Base-by-base conservation (phyloP, 1,140 invertebrate species). In the Grapholita molesta region DNA sequence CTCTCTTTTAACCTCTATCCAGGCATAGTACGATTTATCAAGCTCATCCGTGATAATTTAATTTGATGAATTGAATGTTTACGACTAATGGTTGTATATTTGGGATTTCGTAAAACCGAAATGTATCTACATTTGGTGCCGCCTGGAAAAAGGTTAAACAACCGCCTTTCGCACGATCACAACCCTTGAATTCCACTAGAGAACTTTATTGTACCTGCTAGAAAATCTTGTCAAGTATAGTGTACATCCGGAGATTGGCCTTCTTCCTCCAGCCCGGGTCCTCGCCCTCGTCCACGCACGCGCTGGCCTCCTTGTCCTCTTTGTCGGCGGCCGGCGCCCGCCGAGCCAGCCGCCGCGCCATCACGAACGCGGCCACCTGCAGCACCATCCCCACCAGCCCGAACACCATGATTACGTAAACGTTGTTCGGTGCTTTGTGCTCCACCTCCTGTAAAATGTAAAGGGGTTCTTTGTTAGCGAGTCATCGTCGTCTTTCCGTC, bases 221-320 rank as follows among this genome's bases (percentile, higher is more conserved):
- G 88, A 90, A 90, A 88, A 90, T 90, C 72, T 88, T 90, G 78
- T 90, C 88, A 66, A 90, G 80, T 70, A 90, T 88, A 32, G 88
- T 88, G 80, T 90, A 88, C 88, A 90, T 90, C 72, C 86, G 79
- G 30, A 88, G 79, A 71, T 88, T 90, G 72, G 86, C 85, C 66
- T 82, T 84, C 79, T 84, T 88, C 71, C 84, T 78, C 82, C 85
- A 85, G 70, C 82, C 84, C 68, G 84, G 79, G 66, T 30, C 64
- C 53, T 77, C 75, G 72, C 74, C 73, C 66, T 66, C 74, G 71
- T 87, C 87, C 52, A 48, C 55, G 55, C 53, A 66, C 55, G 64
- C 67, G 57, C 65, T 15, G 32, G 21, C 25, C 25, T 24, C 48
- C n/a, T 30, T 33, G 2, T 18, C 32, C 32, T 15, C 68, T 7